These are phyloP conservation scores for Pteropus alecto DNA, from an alignment of 2,113 vertebrate genomes.

Conservation along the genomic window DNA sequence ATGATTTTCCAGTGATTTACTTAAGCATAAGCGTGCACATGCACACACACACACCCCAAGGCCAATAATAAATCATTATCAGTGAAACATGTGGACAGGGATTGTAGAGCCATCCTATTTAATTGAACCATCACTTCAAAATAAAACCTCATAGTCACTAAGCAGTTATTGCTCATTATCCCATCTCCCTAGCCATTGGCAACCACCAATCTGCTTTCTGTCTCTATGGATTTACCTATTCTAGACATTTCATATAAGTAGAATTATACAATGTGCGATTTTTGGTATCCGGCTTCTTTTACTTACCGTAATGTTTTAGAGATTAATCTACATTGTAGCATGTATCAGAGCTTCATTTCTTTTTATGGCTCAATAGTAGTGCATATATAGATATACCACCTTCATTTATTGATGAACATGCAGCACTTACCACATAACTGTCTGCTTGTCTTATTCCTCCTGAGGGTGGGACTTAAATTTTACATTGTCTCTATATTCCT, in stretches of 20 bases:
- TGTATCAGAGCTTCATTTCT: not conserved
- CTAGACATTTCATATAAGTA: not conserved
- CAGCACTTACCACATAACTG: not conserved
- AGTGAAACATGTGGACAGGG: not conserved
- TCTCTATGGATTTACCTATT: not conserved
- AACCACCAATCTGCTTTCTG: not conserved
- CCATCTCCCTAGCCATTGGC: not conserved
- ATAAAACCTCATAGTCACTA: not conserved
- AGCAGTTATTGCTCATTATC: not conserved
- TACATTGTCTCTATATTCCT: not conserved
- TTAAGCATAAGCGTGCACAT: not conserved
- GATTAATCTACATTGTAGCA: not conserved
- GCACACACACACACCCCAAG: not conserved
- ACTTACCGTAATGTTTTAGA: not conserved
- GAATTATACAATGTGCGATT: not conserved
- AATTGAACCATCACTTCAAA: not conserved
- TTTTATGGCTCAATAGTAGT: not conserved
- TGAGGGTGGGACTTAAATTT: not conserved
- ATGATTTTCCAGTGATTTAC: not conserved
- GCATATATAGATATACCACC: not conserved
- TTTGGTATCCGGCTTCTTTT: not conserved
- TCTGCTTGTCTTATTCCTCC: not conserved
- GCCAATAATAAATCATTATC: not conserved
- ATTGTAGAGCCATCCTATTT: not conserved
- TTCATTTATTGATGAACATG: not conserved